phyloP scores from a whole-genome alignment of 2,113 vertebrate genomes.

The Rhea pennata region DNA sequence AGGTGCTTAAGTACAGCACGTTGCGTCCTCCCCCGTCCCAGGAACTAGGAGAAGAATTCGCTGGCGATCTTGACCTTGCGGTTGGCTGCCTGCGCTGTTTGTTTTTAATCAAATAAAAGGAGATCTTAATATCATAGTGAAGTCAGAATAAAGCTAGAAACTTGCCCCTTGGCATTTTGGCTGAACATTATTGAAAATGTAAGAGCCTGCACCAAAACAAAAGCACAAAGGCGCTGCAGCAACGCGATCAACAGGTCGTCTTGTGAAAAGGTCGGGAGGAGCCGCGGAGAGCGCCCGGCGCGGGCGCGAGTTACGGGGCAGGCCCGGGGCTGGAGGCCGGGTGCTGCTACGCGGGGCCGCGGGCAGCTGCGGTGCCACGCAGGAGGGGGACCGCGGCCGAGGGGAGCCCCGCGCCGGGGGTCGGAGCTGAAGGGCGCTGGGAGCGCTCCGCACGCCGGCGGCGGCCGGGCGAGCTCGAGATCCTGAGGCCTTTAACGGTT shows the following conservation, averaged over 20 bases:
- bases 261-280: background rate
- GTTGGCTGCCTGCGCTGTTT: constrained; percentile 62
- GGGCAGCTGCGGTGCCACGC: too few relatives aligned
- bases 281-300: background rate
- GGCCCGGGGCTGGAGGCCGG: background rate
- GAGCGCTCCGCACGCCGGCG: background rate
- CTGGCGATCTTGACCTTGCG: constrained; percentile 42
- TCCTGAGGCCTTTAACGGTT: background rate
- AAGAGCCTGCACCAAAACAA: constrained; percentile 47
- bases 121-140: constrained; percentile 62
- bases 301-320: background rate
- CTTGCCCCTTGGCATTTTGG: constrained; percentile 14
- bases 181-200: constrained; percentile 54
- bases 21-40: background rate
- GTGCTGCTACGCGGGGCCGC: background rate
- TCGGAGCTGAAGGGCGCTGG: accelerated
- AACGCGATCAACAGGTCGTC: constrained; percentile 31
- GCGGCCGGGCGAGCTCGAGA: background rate
- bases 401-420: background rate
- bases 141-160: constrained; percentile 59
- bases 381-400: accelerated
- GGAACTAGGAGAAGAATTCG: constrained; percentile 43
- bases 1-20: background rate
- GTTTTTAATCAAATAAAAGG: constrained; percentile 69
- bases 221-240: constrained; percentile 35